phyloP scores from a whole-genome alignment of 2,888 invertebrate genomes.

The Brachyptera putata region DNA sequence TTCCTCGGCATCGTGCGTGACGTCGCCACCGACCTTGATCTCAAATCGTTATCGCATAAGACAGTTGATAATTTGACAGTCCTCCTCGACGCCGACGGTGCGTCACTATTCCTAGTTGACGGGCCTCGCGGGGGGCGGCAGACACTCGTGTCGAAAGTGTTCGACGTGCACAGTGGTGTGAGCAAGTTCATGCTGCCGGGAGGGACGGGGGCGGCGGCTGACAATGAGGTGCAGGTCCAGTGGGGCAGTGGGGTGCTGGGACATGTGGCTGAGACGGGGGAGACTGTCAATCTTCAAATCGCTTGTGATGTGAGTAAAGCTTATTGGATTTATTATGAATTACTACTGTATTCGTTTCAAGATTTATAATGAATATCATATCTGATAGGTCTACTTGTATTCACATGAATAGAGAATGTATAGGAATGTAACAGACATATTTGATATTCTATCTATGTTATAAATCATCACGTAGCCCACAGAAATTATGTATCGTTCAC shows the following conservation, averaged over 20 bases:
- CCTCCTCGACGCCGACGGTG: slow-evolving; percentile 48
- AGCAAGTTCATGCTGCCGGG: slow-evolving; percentile 44
- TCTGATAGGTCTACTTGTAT: too few species aligned
- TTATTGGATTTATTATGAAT: too few species aligned
- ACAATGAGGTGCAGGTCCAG: slow-evolving; percentile 47
- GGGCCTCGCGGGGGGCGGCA: slow-evolving; percentile 44
- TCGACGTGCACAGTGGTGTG: slow-evolving; percentile 49
- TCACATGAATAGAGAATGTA: too few species aligned
- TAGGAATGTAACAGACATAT: too few species aligned
- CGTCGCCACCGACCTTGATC: slow-evolving; percentile 50
- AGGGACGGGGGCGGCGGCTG: slow-evolving; percentile 38
- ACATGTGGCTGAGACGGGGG: slow-evolving; percentile 49
- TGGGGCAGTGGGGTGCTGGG: slow-evolving; percentile 52
- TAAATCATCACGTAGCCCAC: too few species aligned
- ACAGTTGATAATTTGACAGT: slow-evolving; percentile 49
- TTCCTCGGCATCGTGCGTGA: slow-evolving; percentile 51
- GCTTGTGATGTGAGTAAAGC: slow-evolving; percentile 47
- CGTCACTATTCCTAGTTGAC: slow-evolving; percentile 50
- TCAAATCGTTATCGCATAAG: slow-evolving; percentile 48
- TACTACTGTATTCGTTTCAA: too few species aligned
- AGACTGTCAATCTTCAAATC: slow-evolving; percentile 47
- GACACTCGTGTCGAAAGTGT: slow-evolving; percentile 46
- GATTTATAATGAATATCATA: too few species aligned
- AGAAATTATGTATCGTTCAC: too few species aligned
- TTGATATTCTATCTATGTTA: too few species aligned